phyloP scores from a whole-genome alignment of 2,888 invertebrate genomes.

The Oxytorus armatus region DNA sequence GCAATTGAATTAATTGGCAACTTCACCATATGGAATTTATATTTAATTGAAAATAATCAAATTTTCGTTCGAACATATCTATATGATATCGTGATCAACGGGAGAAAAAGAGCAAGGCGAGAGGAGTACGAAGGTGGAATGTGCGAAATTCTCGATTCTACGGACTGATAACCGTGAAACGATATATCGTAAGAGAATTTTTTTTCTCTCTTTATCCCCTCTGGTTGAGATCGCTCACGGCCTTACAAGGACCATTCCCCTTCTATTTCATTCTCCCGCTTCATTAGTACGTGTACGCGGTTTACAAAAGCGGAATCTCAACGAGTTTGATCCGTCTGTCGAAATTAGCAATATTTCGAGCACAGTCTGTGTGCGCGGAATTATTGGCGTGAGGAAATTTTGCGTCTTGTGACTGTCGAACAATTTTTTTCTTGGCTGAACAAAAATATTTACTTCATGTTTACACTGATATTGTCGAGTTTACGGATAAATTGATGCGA shows the following conservation, averaged over 20 bases:
- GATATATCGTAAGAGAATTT: constrained; percentile 50
- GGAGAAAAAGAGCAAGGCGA: constrained; percentile 2
- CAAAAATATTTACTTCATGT: too few species aligned
- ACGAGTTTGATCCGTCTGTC: not conserved
- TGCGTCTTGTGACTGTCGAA: not conserved
- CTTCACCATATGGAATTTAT: not conserved
- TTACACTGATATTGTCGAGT: too few species aligned
- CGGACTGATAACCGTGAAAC: constrained; percentile 56
- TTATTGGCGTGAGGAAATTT: not conserved
- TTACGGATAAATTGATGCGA: too few species aligned
- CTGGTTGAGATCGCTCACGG: constrained; percentile 18
- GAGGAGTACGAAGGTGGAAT: constrained; percentile 10
- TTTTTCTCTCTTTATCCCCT: constrained; percentile 3
- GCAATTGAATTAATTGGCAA: not conserved
- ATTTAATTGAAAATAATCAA: not conserved
- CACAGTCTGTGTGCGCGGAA: not conserved
- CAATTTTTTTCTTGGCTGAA: too few species aligned
- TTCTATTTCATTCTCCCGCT: not conserved
- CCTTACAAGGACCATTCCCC: constrained; percentile 51
- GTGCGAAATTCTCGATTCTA: constrained; percentile 40
- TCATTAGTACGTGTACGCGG: not conserved
- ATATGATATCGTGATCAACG: not conserved
- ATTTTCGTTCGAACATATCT: too few species aligned
- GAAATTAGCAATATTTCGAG: not conserved
- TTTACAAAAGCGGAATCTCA: constrained; percentile 3